phyloP scores from a whole-genome alignment of 2,113 vertebrate genomes.

The Hippolais icterina region DNA sequence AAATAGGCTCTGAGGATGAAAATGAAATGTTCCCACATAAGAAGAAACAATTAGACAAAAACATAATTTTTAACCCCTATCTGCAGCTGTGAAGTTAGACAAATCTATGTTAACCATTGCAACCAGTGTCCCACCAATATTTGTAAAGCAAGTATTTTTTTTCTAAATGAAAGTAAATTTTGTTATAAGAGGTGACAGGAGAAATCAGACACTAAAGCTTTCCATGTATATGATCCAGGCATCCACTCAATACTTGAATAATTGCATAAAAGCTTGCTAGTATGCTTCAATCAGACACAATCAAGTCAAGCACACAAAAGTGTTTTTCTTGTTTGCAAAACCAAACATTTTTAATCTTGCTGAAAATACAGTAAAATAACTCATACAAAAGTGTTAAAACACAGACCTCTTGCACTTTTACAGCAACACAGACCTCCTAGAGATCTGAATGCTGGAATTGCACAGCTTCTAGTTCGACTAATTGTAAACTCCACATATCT shows the following conservation, averaged over 20 bases:
- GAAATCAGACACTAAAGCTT: neutral
- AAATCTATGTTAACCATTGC: neutral
- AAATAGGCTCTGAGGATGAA: neutral
- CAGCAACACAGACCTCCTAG: slow-evolving; percentile 64
- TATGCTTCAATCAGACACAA: neutral
- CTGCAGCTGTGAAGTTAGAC: neutral
- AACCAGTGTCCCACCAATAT: neutral
- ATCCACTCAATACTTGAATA: neutral
- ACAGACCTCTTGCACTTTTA: neutral
- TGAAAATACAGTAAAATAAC: neutral
- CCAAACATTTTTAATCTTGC: neutral
- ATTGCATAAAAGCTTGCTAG: neutral
- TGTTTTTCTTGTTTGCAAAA: neutral
- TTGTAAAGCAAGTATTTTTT: neutral
- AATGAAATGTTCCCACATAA: neutral
- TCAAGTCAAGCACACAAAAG: neutral
- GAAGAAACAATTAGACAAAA: neutral
- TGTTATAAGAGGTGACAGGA: neutral
- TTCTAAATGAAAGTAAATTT: neutral
- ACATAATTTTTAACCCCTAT: neutral
- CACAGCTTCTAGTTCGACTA: slow-evolving; percentile 84
- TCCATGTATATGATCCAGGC: neutral
- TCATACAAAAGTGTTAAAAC: neutral
- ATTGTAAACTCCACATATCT: slow-evolving; percentile 84
- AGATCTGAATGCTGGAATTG: slow-evolving; percentile 72